Evolutionary conservation across 2,888 invertebrate species (phyloP).

Genomic region (Neoascia interrupta): DNA sequence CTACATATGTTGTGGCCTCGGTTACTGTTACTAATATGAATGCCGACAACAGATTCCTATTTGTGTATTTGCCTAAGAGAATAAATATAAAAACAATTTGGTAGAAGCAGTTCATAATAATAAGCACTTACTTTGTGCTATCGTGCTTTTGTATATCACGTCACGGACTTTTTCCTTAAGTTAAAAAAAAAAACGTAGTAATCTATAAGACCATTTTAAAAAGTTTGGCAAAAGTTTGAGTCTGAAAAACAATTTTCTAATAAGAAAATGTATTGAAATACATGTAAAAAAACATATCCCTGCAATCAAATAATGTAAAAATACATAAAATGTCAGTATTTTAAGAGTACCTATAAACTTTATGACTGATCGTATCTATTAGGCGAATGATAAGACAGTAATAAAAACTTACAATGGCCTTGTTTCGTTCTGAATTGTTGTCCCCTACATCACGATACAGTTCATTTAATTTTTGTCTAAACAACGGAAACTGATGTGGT

Average conservation of each 20-base stretch:
- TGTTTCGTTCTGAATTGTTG: background rate
- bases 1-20: slow-evolving; percentile 53
- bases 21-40: slow-evolving; percentile 76
- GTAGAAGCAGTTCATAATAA: background rate
- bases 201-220: background rate
- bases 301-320: too few relatives aligned
- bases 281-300: too few relatives aligned
- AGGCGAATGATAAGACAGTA: background rate
- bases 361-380: too few relatives aligned
- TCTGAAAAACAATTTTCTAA: too few relatives aligned
- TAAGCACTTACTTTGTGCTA: slow-evolving; percentile 75
- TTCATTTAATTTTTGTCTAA: slow-evolving; percentile 30
- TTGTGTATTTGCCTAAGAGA: slow-evolving; percentile 75
- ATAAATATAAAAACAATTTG: background rate
- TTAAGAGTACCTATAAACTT: too few relatives aligned
- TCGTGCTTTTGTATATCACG: slow-evolving; percentile 72
- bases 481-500: slow-evolving; percentile 7
- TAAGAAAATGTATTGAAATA: too few relatives aligned
- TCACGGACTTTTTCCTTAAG: slow-evolving; percentile 73
- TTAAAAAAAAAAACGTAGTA: slow-evolving; percentile 6
- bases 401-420: background rate
- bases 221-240: background rate
- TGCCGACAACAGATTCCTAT: slow-evolving; percentile 74
- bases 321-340: too few relatives aligned
- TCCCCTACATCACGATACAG: slow-evolving; percentile 22